A percentile compares a stretch with the other conserved stretches of the same genome.
Conservation (phyloP, 2,113 vertebrate genomes). For the Dicrurus megarhynchus region DNA sequence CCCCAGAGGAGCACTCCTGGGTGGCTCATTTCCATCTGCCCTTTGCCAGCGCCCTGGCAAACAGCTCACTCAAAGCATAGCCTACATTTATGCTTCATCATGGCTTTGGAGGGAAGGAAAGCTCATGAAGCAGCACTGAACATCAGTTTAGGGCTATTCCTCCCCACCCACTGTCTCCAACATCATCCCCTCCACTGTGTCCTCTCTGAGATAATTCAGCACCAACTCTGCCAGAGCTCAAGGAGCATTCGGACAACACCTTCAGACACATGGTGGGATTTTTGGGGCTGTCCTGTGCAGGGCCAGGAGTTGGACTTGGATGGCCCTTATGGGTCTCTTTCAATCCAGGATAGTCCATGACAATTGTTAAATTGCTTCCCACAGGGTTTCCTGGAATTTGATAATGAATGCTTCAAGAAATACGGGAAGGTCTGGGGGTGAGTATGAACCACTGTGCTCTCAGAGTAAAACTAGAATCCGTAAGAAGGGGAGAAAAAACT, state of each 20-base stretch:
- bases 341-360: background rate
- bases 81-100: fast-evolving
- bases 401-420: conserved; percentile 74
- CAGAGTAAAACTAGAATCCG: background rate
- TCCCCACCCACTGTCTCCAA: background rate
- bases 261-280: background rate
- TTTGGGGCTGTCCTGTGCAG: background rate
- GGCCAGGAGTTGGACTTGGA: background rate
- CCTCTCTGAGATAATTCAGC: background rate
- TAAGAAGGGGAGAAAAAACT: background rate
- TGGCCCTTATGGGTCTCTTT: background rate
- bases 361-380: background rate
- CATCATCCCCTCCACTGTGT: fast-evolving
- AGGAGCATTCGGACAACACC: background rate
- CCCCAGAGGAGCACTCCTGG: fast-evolving
- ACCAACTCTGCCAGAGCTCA: background rate
- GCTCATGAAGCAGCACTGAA: background rate
- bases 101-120: background rate
- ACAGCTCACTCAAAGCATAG: background rate
- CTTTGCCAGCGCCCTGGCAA: background rate
- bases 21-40: background rate
- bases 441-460: conserved; percentile 18
- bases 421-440: conserved; percentile 87
- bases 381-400: conserved; percentile 76
- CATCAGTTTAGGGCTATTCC: background rate